A percentile compares a stretch with the other conserved stretches of the same genome.
Conservation (phyloP, 2,888 invertebrate genomes). For the Himalopsyche tibetana region DNA sequence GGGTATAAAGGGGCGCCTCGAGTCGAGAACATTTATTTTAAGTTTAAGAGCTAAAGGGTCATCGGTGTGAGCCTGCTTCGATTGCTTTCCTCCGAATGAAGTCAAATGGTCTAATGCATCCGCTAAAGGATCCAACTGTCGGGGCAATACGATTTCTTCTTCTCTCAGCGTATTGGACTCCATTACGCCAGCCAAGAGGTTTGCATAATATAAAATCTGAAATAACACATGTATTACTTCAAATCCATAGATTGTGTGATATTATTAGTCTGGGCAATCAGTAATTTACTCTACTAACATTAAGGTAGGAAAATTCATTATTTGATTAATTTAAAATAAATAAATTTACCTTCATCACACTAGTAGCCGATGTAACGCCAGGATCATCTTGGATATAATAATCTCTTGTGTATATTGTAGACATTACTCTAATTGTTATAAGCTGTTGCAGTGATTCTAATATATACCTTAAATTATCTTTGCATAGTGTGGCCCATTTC, state of each 20-base stretch:
- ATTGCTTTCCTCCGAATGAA: conserved; percentile 72
- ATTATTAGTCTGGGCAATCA: too few species aligned
- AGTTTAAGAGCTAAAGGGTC: conserved; percentile 79
- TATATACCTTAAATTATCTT: conserved; percentile 80
- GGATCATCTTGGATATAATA: conserved; percentile 91
- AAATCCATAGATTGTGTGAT: not conserved
- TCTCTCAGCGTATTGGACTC: conserved; percentile 81
- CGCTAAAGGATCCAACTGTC: conserved; percentile 75
- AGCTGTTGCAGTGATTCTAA: conserved; percentile 90
- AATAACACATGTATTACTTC: conserved; percentile 55
- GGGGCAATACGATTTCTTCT: conserved; percentile 75
- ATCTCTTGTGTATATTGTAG: conserved; percentile 83
- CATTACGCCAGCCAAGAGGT: conserved; percentile 88
- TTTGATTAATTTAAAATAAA: not conserved
- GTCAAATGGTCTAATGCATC: conserved; percentile 73
- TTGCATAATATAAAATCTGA: conserved; percentile 91
- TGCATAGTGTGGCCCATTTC: conserved; percentile 86
- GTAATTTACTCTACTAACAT: too few species aligned
- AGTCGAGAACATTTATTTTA: conserved; percentile 86
- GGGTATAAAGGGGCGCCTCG: conserved; percentile 88
- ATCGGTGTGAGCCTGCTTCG: conserved; percentile 73
- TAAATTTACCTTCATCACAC: conserved; percentile 86
- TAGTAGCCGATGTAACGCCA: conserved; percentile 89
- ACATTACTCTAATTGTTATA: conserved; percentile 89
- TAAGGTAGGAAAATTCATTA: too few species aligned